Evolutionary conservation across 2,797 vertebrate species (phyloP), one percentile per base, ranked within the genome.

Genomic region (Gallinago nigripennis): DNA sequence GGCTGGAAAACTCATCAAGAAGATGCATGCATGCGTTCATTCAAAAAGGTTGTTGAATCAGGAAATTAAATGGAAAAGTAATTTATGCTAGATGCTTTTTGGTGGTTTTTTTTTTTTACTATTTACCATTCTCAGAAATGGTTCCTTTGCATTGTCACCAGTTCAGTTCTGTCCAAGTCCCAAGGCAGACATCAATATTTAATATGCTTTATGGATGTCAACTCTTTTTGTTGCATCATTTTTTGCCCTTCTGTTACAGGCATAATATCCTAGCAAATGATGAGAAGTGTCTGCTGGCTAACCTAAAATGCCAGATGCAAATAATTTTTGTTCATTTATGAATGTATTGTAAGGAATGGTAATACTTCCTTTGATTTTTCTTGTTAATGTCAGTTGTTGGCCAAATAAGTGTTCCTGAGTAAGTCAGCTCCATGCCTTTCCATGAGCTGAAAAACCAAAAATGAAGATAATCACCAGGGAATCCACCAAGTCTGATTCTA

Each of bases 1-100:
- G 94, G 50, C 97, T 97, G 97, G 94, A 82, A 98, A 98, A 98
- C 68, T 93, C 96, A 98, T 98, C 90, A 96, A 50, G 91, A 90
- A 91, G 94, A 94, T 94, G 69, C 65, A 94, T 94, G 68, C 65
- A 94, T 95, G 96, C 88, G 94, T 96, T 97, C 78, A 97, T 97
- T 97, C 96, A 73, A 94, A 92, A 88, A 97, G 77, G 86, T 93
- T 95, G 89, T 95, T 93, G 83, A 92, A 96, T 93, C 87, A 81
- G 91, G 95, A 97, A 98, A 86, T 91, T 80, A 97, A 97, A 96
- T 97, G 97, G 97, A 97, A 98, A 97, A 97, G 90, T 69, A 94
- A 98, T 98, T 97, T 97, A 93, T 76, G 84, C 51, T 81, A 88
- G 93, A 90, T 88, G 72, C 48, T 86, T 92, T 95, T 75, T 56